A percentile compares a stretch with the other conserved stretches of the same genome.
Evolutionary conservation across 2,797 vertebrate species (phyloP).

Genomic region (Myotis pilosus): DNA sequence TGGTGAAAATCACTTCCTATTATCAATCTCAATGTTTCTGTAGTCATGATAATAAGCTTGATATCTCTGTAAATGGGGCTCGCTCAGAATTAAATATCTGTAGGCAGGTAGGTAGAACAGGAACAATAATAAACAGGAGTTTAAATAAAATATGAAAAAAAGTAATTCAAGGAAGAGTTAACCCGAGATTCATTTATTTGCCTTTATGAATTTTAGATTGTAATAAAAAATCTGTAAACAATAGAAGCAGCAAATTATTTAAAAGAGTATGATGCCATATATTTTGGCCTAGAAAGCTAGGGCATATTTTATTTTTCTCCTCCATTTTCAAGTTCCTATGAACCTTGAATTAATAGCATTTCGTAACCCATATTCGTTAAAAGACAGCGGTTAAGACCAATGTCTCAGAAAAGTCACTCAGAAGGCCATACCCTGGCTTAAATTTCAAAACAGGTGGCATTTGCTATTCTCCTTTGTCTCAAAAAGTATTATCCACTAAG

Average conservation of each 20-base stretch:
- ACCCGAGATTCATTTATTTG: background rate
- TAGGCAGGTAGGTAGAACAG: background rate
- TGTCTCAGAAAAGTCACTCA: background rate
- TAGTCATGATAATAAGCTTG: background rate
- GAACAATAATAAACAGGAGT: background rate
- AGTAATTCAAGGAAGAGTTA: background rate
- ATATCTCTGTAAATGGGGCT: background rate
- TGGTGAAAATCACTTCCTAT: background rate
- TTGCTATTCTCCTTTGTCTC: background rate
- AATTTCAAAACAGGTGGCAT: background rate
- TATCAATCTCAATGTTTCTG: background rate
- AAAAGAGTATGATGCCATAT: background rate
- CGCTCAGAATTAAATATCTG: background rate
- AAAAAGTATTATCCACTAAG: background rate
- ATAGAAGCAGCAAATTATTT: constrained; percentile 1
- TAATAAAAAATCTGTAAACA: background rate
- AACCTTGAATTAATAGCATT: background rate
- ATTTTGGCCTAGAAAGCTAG: background rate
- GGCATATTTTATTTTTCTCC: background rate
- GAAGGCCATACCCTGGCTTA: background rate
- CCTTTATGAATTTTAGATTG: background rate
- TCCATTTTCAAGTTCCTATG: background rate
- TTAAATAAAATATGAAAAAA: background rate
- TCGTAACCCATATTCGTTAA: background rate
- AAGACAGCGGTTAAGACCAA: background rate